Evolutionary conservation across 2,797 vertebrate species (phyloP).

Genomic region (Melanotaenia boesemani): DNA sequence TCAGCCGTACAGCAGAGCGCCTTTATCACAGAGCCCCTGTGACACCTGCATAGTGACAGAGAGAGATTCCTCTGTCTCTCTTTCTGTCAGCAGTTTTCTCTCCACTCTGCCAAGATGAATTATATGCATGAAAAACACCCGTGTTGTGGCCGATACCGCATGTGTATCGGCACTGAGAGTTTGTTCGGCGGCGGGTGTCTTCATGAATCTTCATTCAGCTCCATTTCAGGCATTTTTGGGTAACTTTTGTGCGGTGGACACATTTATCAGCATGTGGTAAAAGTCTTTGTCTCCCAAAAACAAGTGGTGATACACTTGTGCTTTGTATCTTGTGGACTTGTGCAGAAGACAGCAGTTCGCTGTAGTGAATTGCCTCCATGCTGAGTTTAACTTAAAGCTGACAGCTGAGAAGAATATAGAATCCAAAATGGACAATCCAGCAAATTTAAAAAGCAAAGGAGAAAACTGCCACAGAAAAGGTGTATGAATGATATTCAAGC

Average conservation of each 20-base stretch:
- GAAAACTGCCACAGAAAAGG: background rate
- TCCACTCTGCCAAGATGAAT: constrained; percentile 33
- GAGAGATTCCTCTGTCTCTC: constrained; percentile 23
- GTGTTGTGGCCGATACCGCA: background rate
- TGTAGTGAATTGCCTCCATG: constrained; percentile 4
- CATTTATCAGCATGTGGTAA: constrained; percentile 13
- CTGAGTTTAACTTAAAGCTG: constrained; percentile 7
- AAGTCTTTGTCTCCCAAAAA: constrained; percentile 4
- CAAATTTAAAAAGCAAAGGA: background rate
- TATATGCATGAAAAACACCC: constrained; percentile 25
- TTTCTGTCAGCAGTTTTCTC: constrained; percentile 24
- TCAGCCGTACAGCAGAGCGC: constrained; percentile 39
- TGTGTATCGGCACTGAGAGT: background rate
- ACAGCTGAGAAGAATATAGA: constrained; percentile 7
- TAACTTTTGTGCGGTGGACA: background rate
- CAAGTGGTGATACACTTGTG: constrained; percentile 1
- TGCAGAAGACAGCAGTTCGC: background rate
- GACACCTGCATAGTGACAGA: constrained; percentile 49
- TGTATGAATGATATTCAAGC: constrained; percentile 10
- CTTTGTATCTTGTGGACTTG: too few species aligned
- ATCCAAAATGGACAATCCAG: constrained; percentile 2
- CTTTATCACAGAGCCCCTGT: constrained; percentile 55
- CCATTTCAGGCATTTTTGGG: background rate
- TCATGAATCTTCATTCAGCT: background rate
- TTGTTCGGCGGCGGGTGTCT: background rate